These are phyloP conservation scores for Enteromius treurensis DNA, from an alignment of 2,797 vertebrate species.

Conservation along the genomic window DNA sequence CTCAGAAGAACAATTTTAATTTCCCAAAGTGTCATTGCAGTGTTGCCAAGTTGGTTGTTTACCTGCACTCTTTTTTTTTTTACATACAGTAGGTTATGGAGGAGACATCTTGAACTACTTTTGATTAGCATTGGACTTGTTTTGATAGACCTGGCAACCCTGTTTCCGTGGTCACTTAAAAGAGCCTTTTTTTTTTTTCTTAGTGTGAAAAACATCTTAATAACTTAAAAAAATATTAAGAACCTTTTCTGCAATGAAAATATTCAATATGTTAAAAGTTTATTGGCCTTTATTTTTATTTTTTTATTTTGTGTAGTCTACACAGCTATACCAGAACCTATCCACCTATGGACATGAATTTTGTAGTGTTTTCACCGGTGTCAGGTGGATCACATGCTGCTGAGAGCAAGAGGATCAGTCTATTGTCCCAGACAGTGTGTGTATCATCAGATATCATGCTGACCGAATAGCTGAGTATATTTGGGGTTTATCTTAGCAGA, in stretches of 20 bases:
- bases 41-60: not conserved
- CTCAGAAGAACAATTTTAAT: not conserved
- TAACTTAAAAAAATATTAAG: not conserved
- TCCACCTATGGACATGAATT: not conserved
- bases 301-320: not conserved
- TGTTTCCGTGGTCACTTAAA: not conserved
- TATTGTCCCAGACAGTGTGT: constrained; percentile 16
- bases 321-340: not conserved
- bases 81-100: not conserved
- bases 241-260: not conserved
- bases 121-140: not conserved
- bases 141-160: not conserved
- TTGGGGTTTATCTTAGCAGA: constrained; percentile 26
- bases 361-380: not conserved
- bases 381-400: not conserved
- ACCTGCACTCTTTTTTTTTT: no score
- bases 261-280: not conserved
- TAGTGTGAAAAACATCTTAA: not conserved
- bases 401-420: not conserved
- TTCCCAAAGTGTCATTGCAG: not conserved
- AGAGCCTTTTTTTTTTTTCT: not conserved
- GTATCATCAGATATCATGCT: constrained; percentile 25
- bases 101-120: not conserved
- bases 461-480: constrained; percentile 34
- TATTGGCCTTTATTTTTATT: no score